A percentile compares a stretch with the other conserved stretches of the same genome.
phyloP scores from a whole-genome alignment of 2,113 vertebrate genomes.

The Cyanoramphus novaezelandiae region DNA sequence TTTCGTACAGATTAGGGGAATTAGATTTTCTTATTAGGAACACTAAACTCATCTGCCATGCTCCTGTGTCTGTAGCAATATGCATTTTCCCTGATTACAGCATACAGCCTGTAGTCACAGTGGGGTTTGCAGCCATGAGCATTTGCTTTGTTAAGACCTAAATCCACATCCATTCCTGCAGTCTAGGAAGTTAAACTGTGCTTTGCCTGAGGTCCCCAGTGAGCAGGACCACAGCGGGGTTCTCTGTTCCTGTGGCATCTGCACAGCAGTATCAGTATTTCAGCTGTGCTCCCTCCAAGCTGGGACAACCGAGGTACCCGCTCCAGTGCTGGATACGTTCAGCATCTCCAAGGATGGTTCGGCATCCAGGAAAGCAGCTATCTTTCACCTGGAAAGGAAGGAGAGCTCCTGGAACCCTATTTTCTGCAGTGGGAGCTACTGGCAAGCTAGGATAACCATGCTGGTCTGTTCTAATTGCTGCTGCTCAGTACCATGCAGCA shows the following conservation, averaged over 20 bases:
- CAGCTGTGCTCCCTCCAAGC: background rate
- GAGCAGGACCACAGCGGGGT: background rate
- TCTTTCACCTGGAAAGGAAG: background rate
- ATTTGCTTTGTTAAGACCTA: background rate
- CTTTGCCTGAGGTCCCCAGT: background rate
- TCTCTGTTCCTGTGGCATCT: background rate
- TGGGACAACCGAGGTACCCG: background rate
- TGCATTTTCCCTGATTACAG: background rate
- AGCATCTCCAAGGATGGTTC: background rate
- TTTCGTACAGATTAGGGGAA: slow-evolving; percentile 64
- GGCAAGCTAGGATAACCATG: background rate
- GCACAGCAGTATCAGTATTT: background rate
- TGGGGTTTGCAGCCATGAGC: background rate
- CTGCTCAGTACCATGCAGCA: accelerated
- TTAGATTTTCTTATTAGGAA: slow-evolving; percentile 58
- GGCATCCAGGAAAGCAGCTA: background rate
- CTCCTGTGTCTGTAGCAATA: background rate
- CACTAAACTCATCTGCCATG: background rate
- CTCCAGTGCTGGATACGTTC: background rate
- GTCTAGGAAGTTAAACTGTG: background rate
- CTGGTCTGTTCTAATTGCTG: background rate
- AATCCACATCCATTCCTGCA: background rate
- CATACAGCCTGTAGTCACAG: background rate
- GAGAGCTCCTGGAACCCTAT: background rate
- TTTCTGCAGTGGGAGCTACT: too few relatives aligned